Evolutionary conservation across 2,113 vertebrate genomes (phyloP).

Genomic region (Albula goreensis): DNA sequence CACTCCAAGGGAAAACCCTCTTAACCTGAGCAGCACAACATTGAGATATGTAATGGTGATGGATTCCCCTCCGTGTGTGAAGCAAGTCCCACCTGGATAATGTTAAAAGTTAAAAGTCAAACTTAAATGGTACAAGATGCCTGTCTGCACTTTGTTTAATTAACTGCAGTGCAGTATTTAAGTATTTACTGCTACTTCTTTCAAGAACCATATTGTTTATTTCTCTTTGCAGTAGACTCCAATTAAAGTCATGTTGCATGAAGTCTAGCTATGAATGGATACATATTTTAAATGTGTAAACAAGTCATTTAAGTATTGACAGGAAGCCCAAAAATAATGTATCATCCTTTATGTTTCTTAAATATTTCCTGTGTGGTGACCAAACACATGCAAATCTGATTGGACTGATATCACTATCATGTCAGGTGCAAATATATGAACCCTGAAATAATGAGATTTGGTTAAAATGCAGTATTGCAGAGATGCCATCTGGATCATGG

Average conservation of each 20-base stretch:
- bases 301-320: constrained; percentile 20
- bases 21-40: constrained; percentile 31
- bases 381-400: too few species aligned
- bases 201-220: constrained; percentile 9
- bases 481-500: too few species aligned
- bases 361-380: too few species aligned
- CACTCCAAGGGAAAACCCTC: constrained; percentile 20
- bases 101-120: constrained; percentile 55
- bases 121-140: constrained; percentile 65
- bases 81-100: constrained; percentile 61
- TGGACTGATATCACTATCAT: too few species aligned
- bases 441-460: too few species aligned
- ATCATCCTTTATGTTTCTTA: too few species aligned
- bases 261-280: constrained; percentile 42
- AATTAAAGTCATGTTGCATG: constrained; percentile 40
- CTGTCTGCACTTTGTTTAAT: constrained; percentile 61
- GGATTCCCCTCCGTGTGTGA: constrained; percentile 44
- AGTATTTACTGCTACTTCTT: constrained; percentile 52
- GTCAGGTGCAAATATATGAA: too few species aligned
- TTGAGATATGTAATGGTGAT: constrained; percentile 55
- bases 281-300: constrained; percentile 36
- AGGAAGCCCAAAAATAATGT: background rate
- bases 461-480: too few species aligned
- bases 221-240: constrained; percentile 48
- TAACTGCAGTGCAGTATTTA: constrained; percentile 62